Conservation (phyloP, 35 echinoderm and acorn worm species). For the Ophioderma brevispina region DNA sequence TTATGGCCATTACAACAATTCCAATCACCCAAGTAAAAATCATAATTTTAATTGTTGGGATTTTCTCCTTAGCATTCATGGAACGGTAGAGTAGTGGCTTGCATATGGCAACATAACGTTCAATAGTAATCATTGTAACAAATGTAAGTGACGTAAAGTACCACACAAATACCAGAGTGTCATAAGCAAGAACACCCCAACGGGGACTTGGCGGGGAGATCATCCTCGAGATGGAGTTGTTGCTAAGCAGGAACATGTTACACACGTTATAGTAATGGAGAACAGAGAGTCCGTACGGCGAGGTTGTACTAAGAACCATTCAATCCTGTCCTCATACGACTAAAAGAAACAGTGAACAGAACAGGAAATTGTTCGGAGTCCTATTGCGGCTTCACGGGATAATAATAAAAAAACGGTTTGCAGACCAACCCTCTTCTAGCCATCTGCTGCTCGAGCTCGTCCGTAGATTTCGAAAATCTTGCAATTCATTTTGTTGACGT, state of each 20-base stretch:
- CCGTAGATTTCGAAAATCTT: not conserved
- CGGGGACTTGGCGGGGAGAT: not conserved
- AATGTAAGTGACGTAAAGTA: not conserved
- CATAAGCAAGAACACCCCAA: not conserved
- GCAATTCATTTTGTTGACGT: not conserved
- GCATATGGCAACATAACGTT: not conserved
- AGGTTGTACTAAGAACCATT: not conserved
- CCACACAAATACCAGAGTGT: not conserved
- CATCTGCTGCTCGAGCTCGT: not conserved
- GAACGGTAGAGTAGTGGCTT: not conserved
- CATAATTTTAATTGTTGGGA: not conserved
- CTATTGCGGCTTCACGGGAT: not conserved
- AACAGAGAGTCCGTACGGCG: not conserved
- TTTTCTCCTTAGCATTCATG: not conserved
- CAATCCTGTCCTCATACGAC: not conserved
- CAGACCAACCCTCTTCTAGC: not conserved
- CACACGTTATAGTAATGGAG: not conserved
- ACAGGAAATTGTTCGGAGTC: not conserved
- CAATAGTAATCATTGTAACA: not conserved
- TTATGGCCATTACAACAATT: not conserved
- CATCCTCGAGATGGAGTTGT: not conserved
- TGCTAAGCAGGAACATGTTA: not conserved
- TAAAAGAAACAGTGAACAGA: not conserved
- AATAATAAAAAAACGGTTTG: not conserved
- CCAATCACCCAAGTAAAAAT: not conserved